Evolutionary conservation across 2,797 vertebrate genomes (phyloP), one percentile per base, ranked within the genome.

Genomic region (Tiaroga cobitis): DNA sequence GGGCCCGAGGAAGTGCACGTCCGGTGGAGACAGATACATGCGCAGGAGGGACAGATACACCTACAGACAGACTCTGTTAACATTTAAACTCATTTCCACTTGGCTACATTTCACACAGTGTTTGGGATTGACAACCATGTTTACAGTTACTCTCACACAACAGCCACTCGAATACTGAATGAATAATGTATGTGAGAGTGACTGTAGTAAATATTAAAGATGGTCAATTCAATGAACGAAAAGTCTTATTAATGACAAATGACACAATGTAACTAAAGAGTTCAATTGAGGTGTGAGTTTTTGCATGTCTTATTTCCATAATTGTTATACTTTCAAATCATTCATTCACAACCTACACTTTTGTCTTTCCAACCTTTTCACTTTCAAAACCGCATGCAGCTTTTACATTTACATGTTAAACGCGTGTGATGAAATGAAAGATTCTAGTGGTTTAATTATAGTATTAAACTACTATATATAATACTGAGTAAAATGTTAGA

Each of bases 11-110:
- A 97, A 99, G 92, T 98, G 97, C 85, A 96, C 96, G 2, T 97
- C 98, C 68, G 98, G 98, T 19, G 98, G 98, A 0, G 97, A 99
- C 85, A 99, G 96, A 92, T 99, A 99, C 97, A 99, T 99, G 69
- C 97, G 95, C 89, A 99, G 95, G 92, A 99, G 92, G 2, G 98
- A 99, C 91, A 99, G 92, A 89, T 99, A 99, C 16, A 99, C 98
- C 98, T 99, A 91, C 72, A 85, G 68, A 93, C 4, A 93, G 3
- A 74, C 3, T 32, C 70, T 65, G 24, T 13, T 11, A 24, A 61
- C 19, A 61, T 0, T 63, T 26, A 43, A 29, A 29, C 29, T 29
- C 19, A 63, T 29, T n/a, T 16, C 3, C 13, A 49, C 19, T 11
- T 51, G 70, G 46, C 26, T 29, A 34, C 72, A 54, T 75, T 75